Evolutionary conservation across 2,113 vertebrate species (phyloP).

Genomic region (Thamnophis sirtalis): DNA sequence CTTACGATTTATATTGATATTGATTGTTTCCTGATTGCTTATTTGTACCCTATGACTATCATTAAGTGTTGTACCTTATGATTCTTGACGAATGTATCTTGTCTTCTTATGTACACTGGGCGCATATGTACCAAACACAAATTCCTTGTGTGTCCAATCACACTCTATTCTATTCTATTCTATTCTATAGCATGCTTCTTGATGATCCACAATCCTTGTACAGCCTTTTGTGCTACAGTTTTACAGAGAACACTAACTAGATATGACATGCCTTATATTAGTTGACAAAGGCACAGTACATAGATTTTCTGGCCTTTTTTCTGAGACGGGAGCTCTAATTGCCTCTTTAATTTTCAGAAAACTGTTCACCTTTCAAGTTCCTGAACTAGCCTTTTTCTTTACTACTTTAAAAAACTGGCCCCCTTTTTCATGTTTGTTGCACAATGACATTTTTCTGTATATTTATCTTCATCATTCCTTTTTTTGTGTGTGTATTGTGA

Average conservation of each 20-base stretch:
- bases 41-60: too few species aligned
- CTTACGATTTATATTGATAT: too few species aligned
- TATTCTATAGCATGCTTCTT: not conserved
- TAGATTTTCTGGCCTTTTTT: not conserved
- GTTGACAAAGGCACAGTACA: conserved; percentile 18
- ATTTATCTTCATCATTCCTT: not conserved
- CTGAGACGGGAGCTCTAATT: not conserved
- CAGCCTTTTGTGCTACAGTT: not conserved
- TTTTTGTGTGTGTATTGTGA: not conserved
- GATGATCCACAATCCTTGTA: not conserved
- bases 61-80: too few species aligned
- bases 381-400: not conserved
- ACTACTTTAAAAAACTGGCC: not conserved
- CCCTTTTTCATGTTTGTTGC: not conserved
- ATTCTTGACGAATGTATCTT: too few species aligned
- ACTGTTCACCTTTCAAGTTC: conserved; percentile 16
- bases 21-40: too few species aligned
- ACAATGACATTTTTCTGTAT: not conserved
- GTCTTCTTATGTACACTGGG: too few species aligned
- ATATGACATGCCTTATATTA: conserved; percentile 13
- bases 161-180: too few species aligned
- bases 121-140: too few species aligned
- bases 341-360: conserved; percentile 4
- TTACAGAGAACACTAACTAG: not conserved
- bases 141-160: too few species aligned